Conservation (phyloP, 2,888 invertebrate genomes). For the Caenorhabditis plicata region DNA sequence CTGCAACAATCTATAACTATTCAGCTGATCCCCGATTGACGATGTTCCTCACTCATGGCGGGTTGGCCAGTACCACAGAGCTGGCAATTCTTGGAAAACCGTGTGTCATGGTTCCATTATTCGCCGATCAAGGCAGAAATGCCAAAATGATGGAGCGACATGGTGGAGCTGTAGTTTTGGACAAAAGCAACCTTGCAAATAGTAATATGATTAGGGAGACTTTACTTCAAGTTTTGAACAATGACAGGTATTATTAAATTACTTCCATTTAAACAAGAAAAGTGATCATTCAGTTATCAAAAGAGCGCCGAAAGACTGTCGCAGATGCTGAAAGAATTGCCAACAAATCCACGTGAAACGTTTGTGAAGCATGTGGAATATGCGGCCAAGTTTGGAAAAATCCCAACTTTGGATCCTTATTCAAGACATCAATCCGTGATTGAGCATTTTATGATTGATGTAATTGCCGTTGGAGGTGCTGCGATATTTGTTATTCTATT, state of each 20-base stretch:
- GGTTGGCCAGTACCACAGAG: slow-evolving; percentile 11
- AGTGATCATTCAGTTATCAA: too few species aligned
- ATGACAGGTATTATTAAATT: too few species aligned
- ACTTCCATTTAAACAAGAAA: too few species aligned
- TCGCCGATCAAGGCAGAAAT: slow-evolving; percentile 23
- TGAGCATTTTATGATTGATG: slow-evolving; percentile 5
- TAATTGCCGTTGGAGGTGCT: not conserved
- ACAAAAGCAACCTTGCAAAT: slow-evolving; percentile 31
- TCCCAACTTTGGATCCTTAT: slow-evolving; percentile 12
- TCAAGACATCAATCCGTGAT: slow-evolving; percentile 4
- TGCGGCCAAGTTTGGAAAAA: slow-evolving; percentile 12
- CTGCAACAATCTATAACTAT: not conserved
- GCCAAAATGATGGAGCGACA: slow-evolving; percentile 29
- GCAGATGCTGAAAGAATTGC: slow-evolving; percentile 32
- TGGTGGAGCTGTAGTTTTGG: slow-evolving; percentile 24
- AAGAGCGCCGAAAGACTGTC: slow-evolving; percentile 28
- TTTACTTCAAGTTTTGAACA: not conserved
- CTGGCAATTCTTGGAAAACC: slow-evolving; percentile 21
- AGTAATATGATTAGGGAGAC: slow-evolving; percentile 1
- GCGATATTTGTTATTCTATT: too few species aligned
- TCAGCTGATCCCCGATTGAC: slow-evolving; percentile 11
- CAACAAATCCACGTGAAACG: slow-evolving; percentile 34
- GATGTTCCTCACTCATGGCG: slow-evolving; percentile 25
- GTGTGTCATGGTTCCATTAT: slow-evolving; percentile 21
- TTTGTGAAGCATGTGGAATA: slow-evolving; percentile 32